phyloP scores from a whole-genome alignment of 92 coral and sea anemone genomes.

The Galaxea fascicularis region DNA sequence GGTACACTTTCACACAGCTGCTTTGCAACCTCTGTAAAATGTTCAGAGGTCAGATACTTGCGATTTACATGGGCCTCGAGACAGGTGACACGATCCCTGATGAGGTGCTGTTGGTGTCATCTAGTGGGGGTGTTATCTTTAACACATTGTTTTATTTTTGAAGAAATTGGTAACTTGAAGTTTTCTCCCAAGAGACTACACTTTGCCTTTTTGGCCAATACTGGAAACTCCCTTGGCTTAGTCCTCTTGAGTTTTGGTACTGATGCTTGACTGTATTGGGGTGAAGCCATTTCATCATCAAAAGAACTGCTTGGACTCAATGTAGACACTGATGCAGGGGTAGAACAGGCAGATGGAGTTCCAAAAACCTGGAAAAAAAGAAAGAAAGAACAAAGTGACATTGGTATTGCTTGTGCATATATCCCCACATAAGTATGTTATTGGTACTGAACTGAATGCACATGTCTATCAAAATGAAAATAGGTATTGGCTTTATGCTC shows the following conservation, averaged over 20 bases:
- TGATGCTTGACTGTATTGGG: neutral
- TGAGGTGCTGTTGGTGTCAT: constrained; percentile 22
- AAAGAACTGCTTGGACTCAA: constrained; percentile 6
- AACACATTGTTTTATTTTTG: neutral
- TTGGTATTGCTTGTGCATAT: no score
- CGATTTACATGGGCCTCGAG: constrained; percentile 9
- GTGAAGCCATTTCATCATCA: constrained; percentile 1
- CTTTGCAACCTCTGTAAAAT: constrained; percentile 14
- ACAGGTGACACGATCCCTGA: constrained; percentile 31
- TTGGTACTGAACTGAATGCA: no score
- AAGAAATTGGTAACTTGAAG: constrained; percentile 23
- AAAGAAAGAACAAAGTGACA: neutral
- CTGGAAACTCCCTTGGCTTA: constrained; percentile 5
- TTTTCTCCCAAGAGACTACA: constrained; percentile 3
- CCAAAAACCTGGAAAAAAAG: neutral
- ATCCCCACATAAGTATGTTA: no score
- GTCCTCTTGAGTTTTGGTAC: constrained; percentile 28
- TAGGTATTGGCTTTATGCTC: no score
- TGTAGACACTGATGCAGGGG: neutral
- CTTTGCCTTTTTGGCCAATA: constrained; percentile 3
- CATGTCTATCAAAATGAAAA: no score
- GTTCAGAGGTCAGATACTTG: neutral
- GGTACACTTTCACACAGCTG: neutral
- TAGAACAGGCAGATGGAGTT: neutral
- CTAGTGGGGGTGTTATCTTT: constrained; percentile 5